Conservation (phyloP, 2,797 vertebrate species). For the Urophycis tenuis region DNA sequence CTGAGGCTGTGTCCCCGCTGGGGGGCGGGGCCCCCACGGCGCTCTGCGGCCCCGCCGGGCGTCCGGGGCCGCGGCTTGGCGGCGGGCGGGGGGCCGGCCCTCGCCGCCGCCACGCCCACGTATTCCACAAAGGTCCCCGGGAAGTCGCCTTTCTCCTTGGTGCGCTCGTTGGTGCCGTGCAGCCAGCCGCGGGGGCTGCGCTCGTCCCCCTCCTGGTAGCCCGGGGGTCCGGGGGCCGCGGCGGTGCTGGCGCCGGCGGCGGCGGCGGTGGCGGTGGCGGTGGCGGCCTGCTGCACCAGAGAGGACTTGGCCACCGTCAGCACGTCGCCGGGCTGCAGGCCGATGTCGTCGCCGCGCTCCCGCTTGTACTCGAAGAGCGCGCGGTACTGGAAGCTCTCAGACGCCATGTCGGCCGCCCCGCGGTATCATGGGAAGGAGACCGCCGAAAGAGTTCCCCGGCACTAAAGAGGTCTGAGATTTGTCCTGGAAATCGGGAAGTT, state of each 20-base stretch:
- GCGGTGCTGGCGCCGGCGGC: too few species aligned
- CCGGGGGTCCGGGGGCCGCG: constrained; percentile 12
- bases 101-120: constrained; percentile 57
- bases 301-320: constrained; percentile 68
- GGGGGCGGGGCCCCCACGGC: constrained; percentile 34
- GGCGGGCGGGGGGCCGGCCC: constrained; percentile 23
- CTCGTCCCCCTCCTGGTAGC: constrained; percentile 74
- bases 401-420: constrained; percentile 53
- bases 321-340: constrained; percentile 72
- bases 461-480: constrained; percentile 32
- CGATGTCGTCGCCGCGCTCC: constrained; percentile 73
- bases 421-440: constrained; percentile 19
- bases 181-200: constrained; percentile 74
- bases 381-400: constrained; percentile 75
- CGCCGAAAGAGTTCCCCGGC: constrained; percentile 10
- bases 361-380: constrained; percentile 77
- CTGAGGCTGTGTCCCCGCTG: constrained; percentile 49
- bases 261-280: too few species aligned
- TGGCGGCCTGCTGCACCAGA: constrained; percentile 46
- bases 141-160: constrained; percentile 76
- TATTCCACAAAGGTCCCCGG: constrained; percentile 81
- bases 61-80: constrained; percentile 64
- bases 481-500: not conserved
- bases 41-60: constrained; percentile 47
- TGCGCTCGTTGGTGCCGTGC: constrained; percentile 74